These are phyloP conservation scores for Sebastes vulpes DNA, from an alignment of 2,797 vertebrate species.

Conservation along the genomic window DNA sequence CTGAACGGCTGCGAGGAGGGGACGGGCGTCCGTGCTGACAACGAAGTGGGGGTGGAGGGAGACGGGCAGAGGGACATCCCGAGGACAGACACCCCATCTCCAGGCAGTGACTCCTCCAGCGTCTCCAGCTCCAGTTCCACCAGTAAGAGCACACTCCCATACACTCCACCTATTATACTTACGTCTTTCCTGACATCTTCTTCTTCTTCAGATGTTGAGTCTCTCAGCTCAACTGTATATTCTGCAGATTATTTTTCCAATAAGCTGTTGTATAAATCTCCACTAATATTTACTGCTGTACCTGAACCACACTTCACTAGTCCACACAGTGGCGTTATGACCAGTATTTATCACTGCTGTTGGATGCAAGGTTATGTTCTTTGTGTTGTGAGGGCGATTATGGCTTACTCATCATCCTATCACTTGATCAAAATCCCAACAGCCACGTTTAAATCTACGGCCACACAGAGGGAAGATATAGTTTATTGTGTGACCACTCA, in stretches of 20 bases:
- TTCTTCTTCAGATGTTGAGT: background rate
- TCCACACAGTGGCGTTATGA: slow-evolving; percentile 1
- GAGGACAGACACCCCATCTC: slow-evolving; percentile 92
- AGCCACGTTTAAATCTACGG: slow-evolving; percentile 13
- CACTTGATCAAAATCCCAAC: slow-evolving; percentile 9
- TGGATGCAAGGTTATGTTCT: background rate
- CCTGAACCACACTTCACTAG: background rate
- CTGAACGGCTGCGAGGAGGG: slow-evolving; percentile 96
- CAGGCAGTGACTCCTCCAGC: slow-evolving; percentile 95
- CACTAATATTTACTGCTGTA: background rate
- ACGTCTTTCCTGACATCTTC: background rate
- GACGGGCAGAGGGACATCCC: slow-evolving; percentile 83
- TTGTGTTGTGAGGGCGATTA: background rate
- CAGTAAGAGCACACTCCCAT: slow-evolving; percentile 78
- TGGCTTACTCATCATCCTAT: slow-evolving; percentile 5
- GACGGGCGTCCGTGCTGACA: slow-evolving; percentile 57
- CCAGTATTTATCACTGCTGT: background rate
- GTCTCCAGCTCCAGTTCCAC: slow-evolving; percentile 97
- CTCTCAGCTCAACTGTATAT: background rate
- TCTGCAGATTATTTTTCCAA: background rate
- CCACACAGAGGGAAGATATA: background rate
- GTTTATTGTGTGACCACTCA: slow-evolving; percentile 8
- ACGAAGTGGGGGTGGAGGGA: slow-evolving; percentile 60
- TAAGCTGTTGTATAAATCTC: background rate
- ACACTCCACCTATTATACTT: background rate